Base-by-base conservation (phyloP, 1,140 invertebrate species). In the Planococcus citri region DNA sequence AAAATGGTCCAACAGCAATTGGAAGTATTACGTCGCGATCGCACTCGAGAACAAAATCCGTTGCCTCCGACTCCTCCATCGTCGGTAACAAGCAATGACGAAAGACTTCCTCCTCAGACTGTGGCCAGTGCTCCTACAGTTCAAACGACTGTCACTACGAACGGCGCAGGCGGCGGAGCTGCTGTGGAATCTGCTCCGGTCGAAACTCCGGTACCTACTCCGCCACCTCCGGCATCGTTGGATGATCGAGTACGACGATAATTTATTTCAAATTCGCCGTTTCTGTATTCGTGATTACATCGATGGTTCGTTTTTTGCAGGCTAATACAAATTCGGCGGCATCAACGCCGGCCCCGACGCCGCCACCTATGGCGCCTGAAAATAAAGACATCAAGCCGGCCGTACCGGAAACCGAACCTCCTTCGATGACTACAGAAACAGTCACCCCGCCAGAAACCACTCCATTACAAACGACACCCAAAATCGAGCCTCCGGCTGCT, bases 1-100 rank as follows among this genome's bases (percentile, higher is more conserved):
- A 87, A 89, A 74, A 90, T 97, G 88, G 90, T 97, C 1, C 89
- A 93, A 70, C 85, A 86, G 24, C 90, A 92, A 73, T 86, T 88
- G 73, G 91, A 93, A 72, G 78, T 88, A 67, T 78, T 92, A 64
- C 85, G 85, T 73, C 84, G 84, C 72, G 88, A 89, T 73, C 82
- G 84, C 33, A 80, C 78, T 9, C 78, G 79, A 64, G 79, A 77
- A 69, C 78, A 79, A 29, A 78, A 79, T 73, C 77, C 78, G 80
- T 12, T 25, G 22, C 60, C 60, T 22, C 20, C 70, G 2, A 8
- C 68, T 57, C 60, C 21, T 6, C 60, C 21, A 4, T 10, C 60
- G 20, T 1, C 20, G 9, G 21, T 27, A 9, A 17, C 1, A 24
- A 64, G 4, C 4, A 10, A 2, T 25, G 60, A 64, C 3, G 60